Base-by-base conservation (phyloP, 2,113 vertebrate genomes). In the Gymnarchus niloticus region DNA sequence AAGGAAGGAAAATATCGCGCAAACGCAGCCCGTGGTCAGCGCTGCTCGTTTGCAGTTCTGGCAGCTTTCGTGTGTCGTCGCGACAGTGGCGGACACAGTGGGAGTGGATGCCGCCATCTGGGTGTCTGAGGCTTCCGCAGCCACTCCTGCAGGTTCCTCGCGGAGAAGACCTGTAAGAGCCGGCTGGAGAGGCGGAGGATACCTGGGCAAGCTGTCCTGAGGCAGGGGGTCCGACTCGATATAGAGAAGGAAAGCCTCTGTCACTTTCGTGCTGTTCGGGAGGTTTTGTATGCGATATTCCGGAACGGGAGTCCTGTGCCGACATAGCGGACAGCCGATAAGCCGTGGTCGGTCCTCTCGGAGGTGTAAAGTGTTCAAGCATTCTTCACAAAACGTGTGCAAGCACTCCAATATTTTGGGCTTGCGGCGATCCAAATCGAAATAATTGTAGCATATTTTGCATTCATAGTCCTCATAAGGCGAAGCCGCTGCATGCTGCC, bases 361-460 rank as follows among this genome's bases (percentile, higher is more conserved):
- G 89, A 91, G 92, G 88, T 94, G 94, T 81, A 95, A 89, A 48
- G 92, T 93, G 85, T 90, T 92, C 46, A 96, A 91, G 85, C 96
- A 96, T 91, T 95, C 91, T 87, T 91, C 93, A 89, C 95, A 96
- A 89, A 96, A 96, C 80, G 95, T 96, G 93, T 96, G 96, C 86
- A 95, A 93, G 83, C 96, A 96, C 81, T 91, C 91, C 87, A 96
- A 91, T 65, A 95, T 88, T 87, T 95, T 95, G 87, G 95, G 95
- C 17, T 90, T 90, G 88, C 92, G 94, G 61, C 92, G 92, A 77
- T 94, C 95, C 89, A 92, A 84, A 90, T 96, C 95, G 87, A 94
- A 96, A 91, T 92, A 92, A 90, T 95, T 96, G 92, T 94, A 95
- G 91, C 95, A 96, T 89, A 96, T 95, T 87, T 95, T 96, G 89